A percentile compares a stretch with the other conserved stretches of the same genome.
These are phyloP conservation scores for Catocala nupta DNA, from an alignment of 2,888 invertebrate genomes.

Conservation along the genomic window DNA sequence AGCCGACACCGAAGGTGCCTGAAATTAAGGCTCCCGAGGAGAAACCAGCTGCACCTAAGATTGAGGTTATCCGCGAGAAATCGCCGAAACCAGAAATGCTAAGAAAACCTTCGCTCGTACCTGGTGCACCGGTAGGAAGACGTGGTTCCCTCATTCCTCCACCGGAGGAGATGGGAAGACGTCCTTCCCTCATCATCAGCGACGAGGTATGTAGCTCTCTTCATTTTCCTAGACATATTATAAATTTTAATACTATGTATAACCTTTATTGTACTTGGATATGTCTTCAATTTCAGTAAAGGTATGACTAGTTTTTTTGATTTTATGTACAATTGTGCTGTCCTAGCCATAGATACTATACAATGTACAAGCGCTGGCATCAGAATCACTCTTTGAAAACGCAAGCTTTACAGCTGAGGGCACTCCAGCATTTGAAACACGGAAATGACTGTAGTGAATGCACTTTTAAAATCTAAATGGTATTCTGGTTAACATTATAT, in stretches of 20 bases:
- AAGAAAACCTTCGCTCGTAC: slow-evolving; percentile 92
- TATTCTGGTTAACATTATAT: slow-evolving; percentile 38
- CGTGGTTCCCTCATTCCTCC: slow-evolving; percentile 96
- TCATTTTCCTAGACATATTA: slow-evolving; percentile 23
- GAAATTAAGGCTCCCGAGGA: slow-evolving; percentile 90
- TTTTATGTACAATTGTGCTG: slow-evolving; percentile 64
- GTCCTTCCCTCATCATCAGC: slow-evolving; percentile 96
- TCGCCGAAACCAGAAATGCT: slow-evolving; percentile 89
- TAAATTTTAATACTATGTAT: slow-evolving; percentile 32
- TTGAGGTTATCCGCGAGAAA: slow-evolving; percentile 94
- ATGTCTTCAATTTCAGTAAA: slow-evolving; percentile 66
- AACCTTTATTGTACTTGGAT: slow-evolving; percentile 50
- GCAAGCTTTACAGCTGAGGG: slow-evolving; percentile 39
- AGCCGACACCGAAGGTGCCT: slow-evolving; percentile 85
- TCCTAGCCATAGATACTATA: slow-evolving; percentile 53
- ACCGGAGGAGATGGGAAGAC: slow-evolving; percentile 94
- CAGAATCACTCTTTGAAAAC: slow-evolving; percentile 53
- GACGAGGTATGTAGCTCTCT: slow-evolving; percentile 93
- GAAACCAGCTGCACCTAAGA: slow-evolving; percentile 91
- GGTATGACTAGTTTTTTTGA: slow-evolving; percentile 70
- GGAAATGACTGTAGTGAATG: slow-evolving; percentile 27
- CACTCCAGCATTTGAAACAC: slow-evolving; percentile 43
- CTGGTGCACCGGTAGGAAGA: slow-evolving; percentile 80
- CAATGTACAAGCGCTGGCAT: slow-evolving; percentile 54
- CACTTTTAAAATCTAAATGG: slow-evolving; percentile 40